Evolutionary conservation across 1,140 invertebrate species (phyloP), one percentile per base, ranked within the genome.

Genomic region (Colletes latitarsis): DNA sequence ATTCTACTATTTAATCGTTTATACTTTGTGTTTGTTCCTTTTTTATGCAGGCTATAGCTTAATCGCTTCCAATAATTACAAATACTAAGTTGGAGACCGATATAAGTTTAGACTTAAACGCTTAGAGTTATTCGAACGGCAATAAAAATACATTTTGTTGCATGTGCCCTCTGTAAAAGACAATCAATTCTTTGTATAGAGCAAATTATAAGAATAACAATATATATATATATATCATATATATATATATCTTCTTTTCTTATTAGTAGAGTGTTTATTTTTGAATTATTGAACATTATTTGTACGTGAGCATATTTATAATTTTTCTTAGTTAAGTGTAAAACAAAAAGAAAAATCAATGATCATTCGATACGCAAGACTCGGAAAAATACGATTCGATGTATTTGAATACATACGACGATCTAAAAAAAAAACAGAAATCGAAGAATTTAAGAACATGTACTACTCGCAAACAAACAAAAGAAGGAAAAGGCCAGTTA

Each of bases 1-100:
- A 41, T 64, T 63, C 43, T 64, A 46, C 62, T 55, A 46, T 55
- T 60, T 72, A 64, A 53, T 39, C 30, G 57, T 72, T 52, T 72
- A 78, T 55, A 49, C 49, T 71, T 72, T 53, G n/a, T 62, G 43
- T 73, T 53, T 78, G 77, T 73, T 79, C 69, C 60, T 79, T 79
- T n/a, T 72, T 30, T 30, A 49, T 8, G 70, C 52, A 63, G 19
- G 30, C 41, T 73, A 17, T 79, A 73, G 39, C 21, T 49, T 79
- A 73, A 73, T 79, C 43, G 53, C 43, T 49, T 79, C 15, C 41
- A 64, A 41, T 73, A 73, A 39, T 64, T n/a, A 17, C 15, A 39
- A 19, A 19, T 66, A 66, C 64, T 21, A n/a, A 77, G 21, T 58
- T n/a, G 12, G n/a, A 19, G n/a, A 62, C 30, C 12, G 21, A 60